Conservation (phyloP, 2,888 invertebrate species). For the Drosophila algonquin region DNA sequence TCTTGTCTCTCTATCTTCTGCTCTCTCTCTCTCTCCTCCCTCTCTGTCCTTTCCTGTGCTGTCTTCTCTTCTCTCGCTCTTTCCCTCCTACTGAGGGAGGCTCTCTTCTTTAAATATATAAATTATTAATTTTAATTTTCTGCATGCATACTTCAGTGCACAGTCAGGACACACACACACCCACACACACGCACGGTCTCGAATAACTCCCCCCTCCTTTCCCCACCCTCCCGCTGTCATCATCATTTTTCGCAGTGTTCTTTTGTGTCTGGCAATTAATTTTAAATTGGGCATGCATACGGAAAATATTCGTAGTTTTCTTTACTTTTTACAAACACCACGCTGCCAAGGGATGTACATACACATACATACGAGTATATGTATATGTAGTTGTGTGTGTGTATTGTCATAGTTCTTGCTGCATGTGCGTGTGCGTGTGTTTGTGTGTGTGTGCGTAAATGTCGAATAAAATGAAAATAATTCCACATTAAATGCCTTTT, state of each 20-base stretch:
- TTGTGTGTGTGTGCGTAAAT: not conserved
- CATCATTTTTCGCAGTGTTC: slow-evolving; percentile 52
- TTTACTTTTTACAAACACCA: slow-evolving; percentile 29
- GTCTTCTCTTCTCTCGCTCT: slow-evolving; percentile 33
- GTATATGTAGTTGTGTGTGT: slow-evolving; percentile 5
- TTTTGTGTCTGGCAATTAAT: slow-evolving; percentile 83
- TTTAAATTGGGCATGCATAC: slow-evolving; percentile 81
- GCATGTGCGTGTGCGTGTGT: too few species aligned
- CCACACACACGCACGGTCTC: slow-evolving; percentile 30
- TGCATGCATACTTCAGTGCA: slow-evolving; percentile 79
- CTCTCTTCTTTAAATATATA: slow-evolving; percentile 69
- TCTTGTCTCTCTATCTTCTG: slow-evolving; percentile 27
- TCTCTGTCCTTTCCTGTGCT: not conserved
- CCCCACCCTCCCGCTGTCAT: slow-evolving; percentile 39
- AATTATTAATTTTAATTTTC: slow-evolving; percentile 83
- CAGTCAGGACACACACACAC: slow-evolving; percentile 45
- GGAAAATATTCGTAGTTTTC: slow-evolving; percentile 78
- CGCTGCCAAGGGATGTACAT: not conserved
- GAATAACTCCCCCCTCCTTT: slow-evolving; percentile 42
- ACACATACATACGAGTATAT: not conserved
- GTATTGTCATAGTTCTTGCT: too few species aligned
- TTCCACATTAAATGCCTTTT: slow-evolving; percentile 50
- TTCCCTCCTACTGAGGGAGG: not conserved
- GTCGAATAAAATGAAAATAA: slow-evolving; percentile 24
- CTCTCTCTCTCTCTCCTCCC: slow-evolving; percentile 19